phyloP scores from a whole-genome alignment of 2,797 vertebrate genomes.

The Carduelis carduelis region DNA sequence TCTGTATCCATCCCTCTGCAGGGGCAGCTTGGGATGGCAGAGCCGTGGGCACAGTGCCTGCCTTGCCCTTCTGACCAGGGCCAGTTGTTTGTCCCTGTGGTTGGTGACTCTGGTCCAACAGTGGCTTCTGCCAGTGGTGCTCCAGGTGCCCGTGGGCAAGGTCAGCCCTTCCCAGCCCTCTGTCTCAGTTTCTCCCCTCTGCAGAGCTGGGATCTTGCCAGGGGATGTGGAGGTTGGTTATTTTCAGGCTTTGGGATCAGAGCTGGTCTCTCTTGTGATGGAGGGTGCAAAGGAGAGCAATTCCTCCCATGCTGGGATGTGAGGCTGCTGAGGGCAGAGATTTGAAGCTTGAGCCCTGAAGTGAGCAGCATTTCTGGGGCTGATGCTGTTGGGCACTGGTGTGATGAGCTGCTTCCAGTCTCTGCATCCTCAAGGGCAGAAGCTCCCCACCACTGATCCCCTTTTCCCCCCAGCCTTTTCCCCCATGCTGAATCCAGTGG shows the following conservation, averaged over 20 bases:
- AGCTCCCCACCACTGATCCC: not conserved
- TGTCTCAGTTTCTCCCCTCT: rapidly evolving
- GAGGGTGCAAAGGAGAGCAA: rapidly evolving
- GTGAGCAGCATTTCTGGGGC: rapidly evolving
- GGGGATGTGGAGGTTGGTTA: rapidly evolving
- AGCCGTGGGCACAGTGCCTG: rapidly evolving
- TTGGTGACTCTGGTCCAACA: not conserved
- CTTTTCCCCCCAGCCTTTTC: not conserved
- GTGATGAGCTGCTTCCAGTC: not conserved
- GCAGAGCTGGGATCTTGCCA: not conserved
- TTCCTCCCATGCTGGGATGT: not conserved
- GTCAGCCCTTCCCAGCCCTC: not conserved
- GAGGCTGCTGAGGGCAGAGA: not conserved
- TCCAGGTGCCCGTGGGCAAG: not conserved
- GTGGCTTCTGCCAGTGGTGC: not conserved
- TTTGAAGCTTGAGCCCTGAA: rapidly evolving
- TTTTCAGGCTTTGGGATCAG: not conserved
- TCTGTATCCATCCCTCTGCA: not conserved
- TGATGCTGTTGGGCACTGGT: not conserved
- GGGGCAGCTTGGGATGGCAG: not conserved
- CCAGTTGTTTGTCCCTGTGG: not conserved
- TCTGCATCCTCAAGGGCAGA: not conserved
- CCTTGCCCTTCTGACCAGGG: rapidly evolving
- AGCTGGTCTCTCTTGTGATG: not conserved
- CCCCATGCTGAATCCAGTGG: not conserved